These are phyloP conservation scores for Phortica variegata DNA, from an alignment of 1,140 invertebrate genomes.

Conservation along the genomic window DNA sequence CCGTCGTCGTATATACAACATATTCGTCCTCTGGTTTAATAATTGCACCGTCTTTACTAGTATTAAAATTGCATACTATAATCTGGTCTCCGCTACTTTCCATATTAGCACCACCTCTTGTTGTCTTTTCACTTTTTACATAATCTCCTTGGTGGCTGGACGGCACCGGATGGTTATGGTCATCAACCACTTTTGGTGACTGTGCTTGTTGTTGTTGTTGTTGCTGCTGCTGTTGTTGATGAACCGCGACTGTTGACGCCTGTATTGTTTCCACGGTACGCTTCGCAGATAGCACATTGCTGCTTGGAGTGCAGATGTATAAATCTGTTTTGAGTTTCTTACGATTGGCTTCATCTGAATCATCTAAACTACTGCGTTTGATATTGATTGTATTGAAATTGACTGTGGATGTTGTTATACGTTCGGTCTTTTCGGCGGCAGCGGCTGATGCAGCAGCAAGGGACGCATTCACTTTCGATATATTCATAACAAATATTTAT, in stretches of 20 bases:
- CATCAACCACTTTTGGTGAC: not conserved
- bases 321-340: constrained; percentile 40
- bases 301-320: constrained; percentile 28
- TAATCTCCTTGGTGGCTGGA: constrained; percentile 6
- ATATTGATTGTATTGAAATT: constrained; percentile 37
- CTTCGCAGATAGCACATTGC: constrained; percentile 40
- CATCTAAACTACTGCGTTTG: constrained; percentile 39
- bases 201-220: constrained; percentile 7
- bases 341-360: constrained; percentile 32
- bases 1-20: too few relatives aligned
- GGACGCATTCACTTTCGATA: constrained; percentile 53
- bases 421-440: constrained; percentile 52
- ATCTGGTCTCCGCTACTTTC: constrained; percentile 31
- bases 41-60: constrained; percentile 27
- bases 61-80: constrained; percentile 31
- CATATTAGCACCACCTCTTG: constrained; percentile 6
- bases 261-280: constrained; percentile 12
- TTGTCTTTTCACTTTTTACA: constrained; percentile 12
- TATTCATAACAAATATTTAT: constrained; percentile 44
- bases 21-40: constrained; percentile 33
- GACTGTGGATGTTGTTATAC: constrained; percentile 32
- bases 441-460: constrained; percentile 37
- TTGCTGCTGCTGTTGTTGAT: constrained; percentile 9
- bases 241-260: not conserved
- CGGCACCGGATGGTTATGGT: not conserved